Base-by-base conservation (phyloP, 2,888 invertebrate genomes). In the Drosophila mercatorum region DNA sequence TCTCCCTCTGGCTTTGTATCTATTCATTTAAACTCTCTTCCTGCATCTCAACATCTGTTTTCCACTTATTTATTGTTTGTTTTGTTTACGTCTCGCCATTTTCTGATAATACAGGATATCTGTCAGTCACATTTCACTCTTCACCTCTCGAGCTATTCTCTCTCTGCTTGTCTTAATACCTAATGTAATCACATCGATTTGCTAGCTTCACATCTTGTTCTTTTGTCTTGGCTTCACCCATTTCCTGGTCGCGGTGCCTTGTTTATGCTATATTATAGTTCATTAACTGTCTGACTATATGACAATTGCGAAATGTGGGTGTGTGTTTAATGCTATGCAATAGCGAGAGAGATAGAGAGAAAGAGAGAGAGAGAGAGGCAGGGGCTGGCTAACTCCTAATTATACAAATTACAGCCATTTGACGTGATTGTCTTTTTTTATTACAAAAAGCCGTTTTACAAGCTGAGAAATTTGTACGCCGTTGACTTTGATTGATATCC, bases 121-220 rank as follows among this genome's bases (percentile, higher is more conserved):
- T 36, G 4, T 52, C 14, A 22, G 12, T 52, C 36, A 14, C 22
- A 52, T 14, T 36, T 36, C 12, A 12, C 7, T 17, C 52, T 7
- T 26, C 8, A 53, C 3, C 3, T 28, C 5, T 14, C 10, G 4
- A 17, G 41, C n/a, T 6, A 14, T 14, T 40, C 49, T 31, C 49
- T 5, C 55, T 41, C n/a, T 44, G 8, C 46, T 66, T 46, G 31
- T 59, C 47, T 49, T 68, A 81, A 72, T 63, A 67, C 64, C 66
- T 52, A 62, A 76, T 79, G 67, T 83, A 87, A 84, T 84, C 79
- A 68, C 79, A 71, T 87, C 84, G 84, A 84, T 87, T 87, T 72
- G 56, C 49, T 3, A 31, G 17, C 26, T 49, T 51, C 69, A 58
- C 74, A 59, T 55, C 38, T 58, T 10, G 43, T 58, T 53, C 51